Evolutionary conservation across 2,113 vertebrate genomes (phyloP).

Genomic region (Marmota monax): DNA sequence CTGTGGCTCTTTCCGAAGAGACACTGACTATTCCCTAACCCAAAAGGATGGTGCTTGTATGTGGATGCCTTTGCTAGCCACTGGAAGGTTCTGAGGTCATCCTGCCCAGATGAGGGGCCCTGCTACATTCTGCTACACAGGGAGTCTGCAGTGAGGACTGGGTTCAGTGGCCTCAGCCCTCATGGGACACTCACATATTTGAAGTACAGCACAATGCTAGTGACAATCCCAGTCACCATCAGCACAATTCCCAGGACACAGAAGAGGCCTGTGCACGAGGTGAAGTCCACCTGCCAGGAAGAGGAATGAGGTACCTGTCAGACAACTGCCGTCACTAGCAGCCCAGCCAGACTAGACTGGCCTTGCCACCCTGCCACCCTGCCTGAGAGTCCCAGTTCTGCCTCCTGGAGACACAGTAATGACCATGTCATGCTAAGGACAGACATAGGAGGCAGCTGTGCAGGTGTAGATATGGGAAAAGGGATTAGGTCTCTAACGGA

Average conservation of each 20-base stretch:
- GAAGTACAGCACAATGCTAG: conserved; percentile 93
- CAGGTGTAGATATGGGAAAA: not conserved
- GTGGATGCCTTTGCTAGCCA: not conserved
- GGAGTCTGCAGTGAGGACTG: not conserved
- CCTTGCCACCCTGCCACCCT: not conserved
- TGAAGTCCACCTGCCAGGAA: conserved; percentile 95
- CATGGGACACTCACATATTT: conserved; percentile 93
- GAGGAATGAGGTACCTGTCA: not conserved
- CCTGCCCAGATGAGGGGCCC: not conserved
- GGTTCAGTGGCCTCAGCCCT: not conserved
- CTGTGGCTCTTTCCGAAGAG: not conserved
- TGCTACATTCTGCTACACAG: not conserved
- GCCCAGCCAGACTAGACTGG: not conserved
- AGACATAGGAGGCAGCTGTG: not conserved
- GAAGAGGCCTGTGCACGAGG: conserved; percentile 94
- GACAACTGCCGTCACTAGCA: rapidly evolving
- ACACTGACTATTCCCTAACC: not conserved
- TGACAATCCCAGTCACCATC: conserved; percentile 93
- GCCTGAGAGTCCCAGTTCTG: not conserved
- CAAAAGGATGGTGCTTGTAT: not conserved
- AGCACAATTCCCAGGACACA: conserved; percentile 92
- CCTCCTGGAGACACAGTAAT: not conserved
- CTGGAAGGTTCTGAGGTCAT: not conserved
- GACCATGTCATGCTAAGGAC: not conserved
- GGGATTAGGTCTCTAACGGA: not conserved